phyloP scores from a whole-genome alignment of 1,140 invertebrate genomes.

The Pogonomyrmex californicus region DNA sequence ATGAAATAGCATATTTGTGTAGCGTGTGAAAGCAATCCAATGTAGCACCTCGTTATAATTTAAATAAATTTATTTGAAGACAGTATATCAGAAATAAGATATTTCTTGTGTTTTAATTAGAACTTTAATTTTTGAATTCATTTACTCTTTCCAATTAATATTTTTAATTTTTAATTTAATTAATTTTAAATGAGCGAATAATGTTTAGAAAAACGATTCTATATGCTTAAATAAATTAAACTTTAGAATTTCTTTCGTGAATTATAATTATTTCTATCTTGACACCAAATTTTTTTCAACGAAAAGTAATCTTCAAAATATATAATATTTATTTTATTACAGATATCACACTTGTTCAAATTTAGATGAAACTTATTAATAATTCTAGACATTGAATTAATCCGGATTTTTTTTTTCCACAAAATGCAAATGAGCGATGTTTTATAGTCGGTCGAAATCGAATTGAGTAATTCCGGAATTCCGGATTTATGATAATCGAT shows the following conservation, averaged over 20 bases:
- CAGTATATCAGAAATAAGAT: not conserved
- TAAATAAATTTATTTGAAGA: not conserved
- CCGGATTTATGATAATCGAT: not conserved
- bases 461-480: constrained; percentile 8
- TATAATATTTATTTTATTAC: not conserved
- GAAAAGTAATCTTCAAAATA: not conserved
- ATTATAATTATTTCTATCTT: not conserved
- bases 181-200: not conserved
- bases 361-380: constrained; percentile 2
- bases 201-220: not conserved
- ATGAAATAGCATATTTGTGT: not conserved
- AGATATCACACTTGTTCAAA: not conserved
- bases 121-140: not conserved
- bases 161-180: not conserved
- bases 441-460: not conserved
- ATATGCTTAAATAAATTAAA: not conserved
- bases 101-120: not conserved
- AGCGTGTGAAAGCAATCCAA: not conserved
- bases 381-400: not conserved
- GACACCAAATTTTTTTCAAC: not conserved
- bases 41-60: not conserved
- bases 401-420: not conserved
- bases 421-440: not conserved
- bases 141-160: not conserved
- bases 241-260: not conserved